A percentile compares a stretch with the other conserved stretches of the same genome.
These are phyloP conservation scores for Xiphophorus maculatus DNA, from an alignment of 2,113 vertebrate genomes.

Conservation along the genomic window DNA sequence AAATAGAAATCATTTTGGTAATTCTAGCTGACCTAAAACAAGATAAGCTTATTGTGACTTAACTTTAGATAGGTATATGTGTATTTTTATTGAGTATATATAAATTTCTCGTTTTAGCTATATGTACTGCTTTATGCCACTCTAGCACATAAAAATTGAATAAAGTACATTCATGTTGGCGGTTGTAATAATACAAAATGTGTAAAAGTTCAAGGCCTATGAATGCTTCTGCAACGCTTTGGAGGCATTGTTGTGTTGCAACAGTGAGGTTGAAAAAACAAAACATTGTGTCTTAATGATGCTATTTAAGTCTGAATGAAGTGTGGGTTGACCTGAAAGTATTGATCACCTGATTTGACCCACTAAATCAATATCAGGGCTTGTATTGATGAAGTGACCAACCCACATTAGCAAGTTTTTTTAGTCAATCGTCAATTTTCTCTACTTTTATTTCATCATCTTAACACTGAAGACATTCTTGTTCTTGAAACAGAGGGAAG, in stretches of 20 bases:
- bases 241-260: neutral
- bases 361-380: constrained; percentile 23
- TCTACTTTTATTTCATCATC: neutral
- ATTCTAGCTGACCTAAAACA: no score
- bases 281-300: neutral
- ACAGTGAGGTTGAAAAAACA: neutral
- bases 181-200: neutral
- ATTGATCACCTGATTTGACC: constrained; percentile 37
- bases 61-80: no score
- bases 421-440: neutral
- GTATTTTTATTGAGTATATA: no score
- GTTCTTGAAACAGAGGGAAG: neutral
- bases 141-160: neutral
- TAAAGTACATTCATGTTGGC: neutral
- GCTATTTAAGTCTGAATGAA: constrained; percentile 21
- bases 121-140: no score
- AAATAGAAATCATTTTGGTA: no score
- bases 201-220: neutral
- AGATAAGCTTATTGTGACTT: no score
- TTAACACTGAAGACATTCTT: neutral
- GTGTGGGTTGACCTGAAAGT: constrained; percentile 15
- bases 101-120: no score
- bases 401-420: constrained; percentile 3
- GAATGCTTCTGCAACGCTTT: neutral
- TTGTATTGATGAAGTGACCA: constrained; percentile 37